Evolutionary conservation across 2,888 invertebrate species (phyloP).

Genomic region (Apodemia mormo): DNA sequence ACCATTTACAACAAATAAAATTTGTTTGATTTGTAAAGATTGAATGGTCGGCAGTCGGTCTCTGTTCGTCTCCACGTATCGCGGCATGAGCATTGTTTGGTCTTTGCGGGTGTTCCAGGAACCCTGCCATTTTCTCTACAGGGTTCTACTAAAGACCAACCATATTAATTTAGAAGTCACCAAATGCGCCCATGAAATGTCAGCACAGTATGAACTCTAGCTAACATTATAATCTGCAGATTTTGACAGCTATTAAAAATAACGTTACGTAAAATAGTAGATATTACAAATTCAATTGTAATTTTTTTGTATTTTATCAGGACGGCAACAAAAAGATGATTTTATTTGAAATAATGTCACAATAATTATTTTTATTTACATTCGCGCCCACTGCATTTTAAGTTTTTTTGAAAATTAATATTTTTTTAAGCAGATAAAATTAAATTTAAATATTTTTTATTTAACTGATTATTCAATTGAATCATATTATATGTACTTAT

Average conservation of each 20-base stretch:
- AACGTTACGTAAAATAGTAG: neutral
- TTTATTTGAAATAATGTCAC: too few species aligned
- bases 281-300: neutral
- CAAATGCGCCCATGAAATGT: slow-evolving; percentile 63
- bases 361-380: too few species aligned
- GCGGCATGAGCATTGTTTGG: slow-evolving; percentile 62
- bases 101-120: slow-evolving; percentile 68
- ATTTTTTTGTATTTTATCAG: neutral
- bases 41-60: slow-evolving; percentile 61
- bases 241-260: slow-evolving; percentile 31
- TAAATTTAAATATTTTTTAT: too few species aligned
- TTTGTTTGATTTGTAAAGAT: slow-evolving; percentile 79
- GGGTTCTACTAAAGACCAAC: slow-evolving; percentile 75
- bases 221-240: slow-evolving; percentile 52
- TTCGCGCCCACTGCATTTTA: too few species aligned
- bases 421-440: too few species aligned
- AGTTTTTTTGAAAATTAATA: too few species aligned
- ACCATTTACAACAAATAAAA: slow-evolving; percentile 69
- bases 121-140: slow-evolving; percentile 75
- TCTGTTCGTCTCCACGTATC: slow-evolving; percentile 54
- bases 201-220: slow-evolving; percentile 56
- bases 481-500: too few species aligned
- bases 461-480: too few species aligned
- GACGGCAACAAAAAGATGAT: too few species aligned
- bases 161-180: slow-evolving; percentile 69